Evolutionary conservation across 2,797 vertebrate species (phyloP).

Genomic region (Caiman crocodilus): DNA sequence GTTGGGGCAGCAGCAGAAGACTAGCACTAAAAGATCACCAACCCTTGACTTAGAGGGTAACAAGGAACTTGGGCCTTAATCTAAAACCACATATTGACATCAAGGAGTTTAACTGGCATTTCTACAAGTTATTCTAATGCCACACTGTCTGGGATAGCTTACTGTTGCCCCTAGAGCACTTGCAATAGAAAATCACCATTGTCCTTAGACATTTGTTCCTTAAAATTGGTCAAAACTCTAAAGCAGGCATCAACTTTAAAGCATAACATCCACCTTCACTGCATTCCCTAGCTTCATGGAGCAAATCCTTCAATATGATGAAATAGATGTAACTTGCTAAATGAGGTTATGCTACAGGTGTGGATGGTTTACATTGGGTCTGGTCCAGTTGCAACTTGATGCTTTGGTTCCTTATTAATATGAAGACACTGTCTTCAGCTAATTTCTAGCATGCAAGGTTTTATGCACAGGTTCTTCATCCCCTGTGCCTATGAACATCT

Average conservation of each 20-base stretch:
- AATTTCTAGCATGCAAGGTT: not conserved
- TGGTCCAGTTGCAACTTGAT: not conserved
- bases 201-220: not conserved
- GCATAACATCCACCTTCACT: not conserved
- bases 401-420: not conserved
- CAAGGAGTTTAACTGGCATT: not conserved
- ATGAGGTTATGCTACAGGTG: not conserved
- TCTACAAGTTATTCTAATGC: not conserved
- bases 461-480: not conserved
- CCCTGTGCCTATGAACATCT: not conserved
- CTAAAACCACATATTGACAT: not conserved
- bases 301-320: not conserved
- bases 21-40: too few species aligned
- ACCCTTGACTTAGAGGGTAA: not conserved
- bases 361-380: not conserved
- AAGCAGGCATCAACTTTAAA: not conserved
- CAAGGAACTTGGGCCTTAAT: not conserved
- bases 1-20: too few species aligned
- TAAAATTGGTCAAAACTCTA: not conserved
- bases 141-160: not conserved
- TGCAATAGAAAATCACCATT: not conserved
- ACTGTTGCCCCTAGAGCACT: slow-evolving; percentile 16
- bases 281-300: not conserved
- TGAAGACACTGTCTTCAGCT: not conserved
- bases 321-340: not conserved